Conservation (phyloP, 2,888 invertebrate genomes). For the Ferdinandea cuprea region DNA sequence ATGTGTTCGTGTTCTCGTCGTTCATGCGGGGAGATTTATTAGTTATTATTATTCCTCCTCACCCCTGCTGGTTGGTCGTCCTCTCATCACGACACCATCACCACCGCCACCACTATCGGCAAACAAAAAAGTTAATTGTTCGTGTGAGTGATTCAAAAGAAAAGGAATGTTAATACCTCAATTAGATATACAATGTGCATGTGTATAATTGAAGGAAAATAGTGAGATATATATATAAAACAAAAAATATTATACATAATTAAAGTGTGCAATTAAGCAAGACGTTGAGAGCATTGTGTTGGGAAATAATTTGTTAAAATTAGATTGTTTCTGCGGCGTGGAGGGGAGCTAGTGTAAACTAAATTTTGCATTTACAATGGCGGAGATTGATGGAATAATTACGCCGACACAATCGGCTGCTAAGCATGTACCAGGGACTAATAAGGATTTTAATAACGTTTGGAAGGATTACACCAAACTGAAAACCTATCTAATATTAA, state of each 20-base stretch:
- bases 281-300: conserved; percentile 10
- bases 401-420: conserved; percentile 50
- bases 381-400: conserved; percentile 76
- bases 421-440: conserved; percentile 41
- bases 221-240: too few species aligned
- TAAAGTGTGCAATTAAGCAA: conserved; percentile 22
- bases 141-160: conserved; percentile 51
- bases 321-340: not conserved
- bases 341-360: not conserved
- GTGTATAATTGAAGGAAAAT: conserved; percentile 39
- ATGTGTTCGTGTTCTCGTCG: conserved; percentile 69
- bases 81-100: not conserved
- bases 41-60: conserved; percentile 48
- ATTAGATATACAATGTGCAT: conserved; percentile 44
- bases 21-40: conserved; percentile 65
- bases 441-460: conserved; percentile 77
- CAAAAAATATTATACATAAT: conserved; percentile 15
- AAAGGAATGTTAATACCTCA: conserved; percentile 60
- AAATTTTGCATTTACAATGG: conserved; percentile 66
- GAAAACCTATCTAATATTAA: conserved; percentile 81
- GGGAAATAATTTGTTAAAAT: conserved; percentile 24
- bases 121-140: conserved; percentile 13
- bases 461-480: conserved; percentile 82
- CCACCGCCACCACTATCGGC: not conserved
- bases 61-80: too few species aligned